phyloP scores from a whole-genome alignment of 1,140 invertebrate genomes.

The Psix sp. region DNA sequence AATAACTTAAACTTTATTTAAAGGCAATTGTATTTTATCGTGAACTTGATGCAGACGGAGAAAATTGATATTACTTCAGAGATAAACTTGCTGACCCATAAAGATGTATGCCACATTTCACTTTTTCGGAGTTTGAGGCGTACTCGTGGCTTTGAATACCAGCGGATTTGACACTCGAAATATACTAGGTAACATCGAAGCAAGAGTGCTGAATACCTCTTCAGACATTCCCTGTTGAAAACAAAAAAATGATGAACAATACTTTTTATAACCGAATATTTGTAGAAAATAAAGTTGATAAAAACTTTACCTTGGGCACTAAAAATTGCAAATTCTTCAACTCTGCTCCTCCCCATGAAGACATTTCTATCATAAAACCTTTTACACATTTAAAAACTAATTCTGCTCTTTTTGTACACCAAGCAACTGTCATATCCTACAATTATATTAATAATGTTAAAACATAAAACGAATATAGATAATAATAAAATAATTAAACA shows the following conservation, averaged over 20 bases:
- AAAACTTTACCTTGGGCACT: constrained; percentile 82
- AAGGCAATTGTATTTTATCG: too few relatives aligned
- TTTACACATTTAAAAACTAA: constrained; percentile 99
- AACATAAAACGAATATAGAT: not conserved
- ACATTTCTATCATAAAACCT: constrained; percentile 99
- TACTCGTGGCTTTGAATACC: constrained; percentile 79
- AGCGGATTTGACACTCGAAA: constrained; percentile 94
- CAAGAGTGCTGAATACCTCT: constrained; percentile 89
- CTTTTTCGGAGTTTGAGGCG: constrained; percentile 75
- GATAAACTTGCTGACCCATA: constrained; percentile 35
- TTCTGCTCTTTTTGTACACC: constrained; percentile 97
- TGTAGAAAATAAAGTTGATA: constrained; percentile 3
- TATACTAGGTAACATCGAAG: constrained; percentile 92
- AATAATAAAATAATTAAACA: not conserved
- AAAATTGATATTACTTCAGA: constrained; percentile 45
- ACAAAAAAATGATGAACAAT: not conserved
- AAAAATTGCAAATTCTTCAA: constrained; percentile 92
- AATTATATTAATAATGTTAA: constrained; percentile 54
- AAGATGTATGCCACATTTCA: constrained; percentile 40
- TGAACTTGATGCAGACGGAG: constrained; percentile 28
- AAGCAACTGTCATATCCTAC: constrained; percentile 96
- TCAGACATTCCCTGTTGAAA: constrained; percentile 88
- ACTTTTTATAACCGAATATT: too few relatives aligned
- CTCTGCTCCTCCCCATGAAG: constrained; percentile 93
- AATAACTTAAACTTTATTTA: too few relatives aligned